Evolutionary conservation across 1,140 invertebrate species (phyloP).

Genomic region (Gryllus bimaculatus): DNA sequence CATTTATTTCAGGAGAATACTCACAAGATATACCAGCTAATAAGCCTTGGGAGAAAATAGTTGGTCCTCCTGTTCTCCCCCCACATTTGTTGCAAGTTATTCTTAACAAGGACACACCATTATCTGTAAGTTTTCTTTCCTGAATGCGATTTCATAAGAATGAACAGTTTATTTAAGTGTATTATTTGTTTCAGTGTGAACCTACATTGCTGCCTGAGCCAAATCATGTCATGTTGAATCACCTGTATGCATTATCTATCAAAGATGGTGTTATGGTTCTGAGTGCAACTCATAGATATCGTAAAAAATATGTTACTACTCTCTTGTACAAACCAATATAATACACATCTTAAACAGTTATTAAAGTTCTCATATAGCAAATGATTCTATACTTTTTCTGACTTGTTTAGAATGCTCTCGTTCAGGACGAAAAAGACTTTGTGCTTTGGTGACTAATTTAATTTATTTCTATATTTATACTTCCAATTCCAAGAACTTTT

Average conservation of each 20-base stretch:
- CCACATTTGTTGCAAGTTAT: slow-evolving; percentile 97
- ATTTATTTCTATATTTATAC: too few species aligned
- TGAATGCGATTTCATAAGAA: background rate
- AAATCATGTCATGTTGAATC: slow-evolving; percentile 99
- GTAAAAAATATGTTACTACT: slow-evolving; percentile 99
- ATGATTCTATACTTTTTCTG: too few species aligned
- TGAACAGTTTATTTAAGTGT: background rate
- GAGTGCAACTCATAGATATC: slow-evolving; percentile 91
- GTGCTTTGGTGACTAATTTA: too few species aligned
- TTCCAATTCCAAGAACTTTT: too few species aligned
- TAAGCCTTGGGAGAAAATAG: slow-evolving; percentile 84
- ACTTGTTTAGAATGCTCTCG: too few species aligned
- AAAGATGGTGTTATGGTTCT: slow-evolving; percentile 99
- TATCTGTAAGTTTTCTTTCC: slow-evolving; percentile 58
- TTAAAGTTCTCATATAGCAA: background rate
- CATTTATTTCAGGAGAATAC: slow-evolving; percentile 51
- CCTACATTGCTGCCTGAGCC: slow-evolving; percentile 97
- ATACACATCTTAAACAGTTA: background rate
- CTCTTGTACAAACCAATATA: slow-evolving; percentile 97
- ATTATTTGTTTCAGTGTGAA: slow-evolving; percentile 68
- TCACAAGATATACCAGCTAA: slow-evolving; percentile 79
- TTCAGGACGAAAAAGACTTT: too few species aligned
- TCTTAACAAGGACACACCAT: slow-evolving; percentile 94
- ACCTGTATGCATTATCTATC: slow-evolving; percentile 98
- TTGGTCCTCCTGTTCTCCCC: slow-evolving; percentile 92